Evolutionary conservation across 2,797 vertebrate species (phyloP), one percentile per base, ranked within the genome.

Genomic region (Liparis tanakae): DNA sequence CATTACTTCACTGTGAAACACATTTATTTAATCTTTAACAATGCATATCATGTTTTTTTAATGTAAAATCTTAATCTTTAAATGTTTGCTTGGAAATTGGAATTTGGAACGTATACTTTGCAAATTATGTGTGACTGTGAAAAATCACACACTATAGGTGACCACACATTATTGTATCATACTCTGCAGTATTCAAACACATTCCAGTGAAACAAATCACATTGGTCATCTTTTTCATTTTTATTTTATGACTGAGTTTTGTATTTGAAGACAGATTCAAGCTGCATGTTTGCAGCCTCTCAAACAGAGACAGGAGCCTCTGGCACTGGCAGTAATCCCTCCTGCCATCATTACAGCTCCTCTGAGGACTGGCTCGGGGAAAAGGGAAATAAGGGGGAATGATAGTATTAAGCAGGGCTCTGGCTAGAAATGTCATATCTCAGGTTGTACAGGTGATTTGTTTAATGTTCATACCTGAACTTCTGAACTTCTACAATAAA

Each of bases 351-450:
- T 73, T 68, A 71, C 72, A 53, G 86, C 75, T 78, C 85, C 76
- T 41, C 66, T 25, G 84, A 87, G 80, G 62, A 59, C 78, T 18
- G 41, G 46, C 12, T 44, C 46, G 25, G 25, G 65, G 55, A 85
- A 82, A 72, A 73, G 60, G 48, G 77, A 85, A 84, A 79, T 76
- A 71, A 79, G 85, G 81, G 79, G 85, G 84, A 85, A 84, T 80
- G 76, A 88, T 72, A 14, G 65, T 41, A 68, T 81, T 76, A 85
- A 83, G 77, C 68, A 69, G 69, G 48, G 72, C 70, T 62, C 58
- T 25, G 68, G 62, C 77, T 74, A 67, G 69, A 82, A 79, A 78
- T 79, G 72, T 18, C 13, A 73, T 81, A 76, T 70, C 76, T 84
- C 59, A 79, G 12, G 41, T 75, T 80, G 74, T 72, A 70, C 67